Evolutionary conservation across 2,113 vertebrate genomes (phyloP).

Genomic region (Osmerus mordax): DNA sequence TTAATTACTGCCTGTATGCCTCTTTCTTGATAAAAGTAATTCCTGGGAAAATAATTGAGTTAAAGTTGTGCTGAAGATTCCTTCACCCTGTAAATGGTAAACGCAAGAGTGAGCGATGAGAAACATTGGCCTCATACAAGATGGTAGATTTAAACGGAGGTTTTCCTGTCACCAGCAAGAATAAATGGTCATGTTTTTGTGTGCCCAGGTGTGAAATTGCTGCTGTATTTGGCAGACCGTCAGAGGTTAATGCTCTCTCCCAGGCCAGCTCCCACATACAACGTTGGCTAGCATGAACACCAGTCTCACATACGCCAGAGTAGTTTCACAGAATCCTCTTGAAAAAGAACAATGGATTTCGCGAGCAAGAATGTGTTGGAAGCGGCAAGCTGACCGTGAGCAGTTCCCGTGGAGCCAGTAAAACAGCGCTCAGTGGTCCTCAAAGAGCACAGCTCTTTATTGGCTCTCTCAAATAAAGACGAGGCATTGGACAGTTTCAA

Average conservation of each 20-base stretch:
- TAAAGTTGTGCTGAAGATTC: neutral
- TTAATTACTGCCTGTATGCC: neutral
- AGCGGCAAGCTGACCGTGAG: constrained; percentile 15
- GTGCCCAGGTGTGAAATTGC: constrained; percentile 71
- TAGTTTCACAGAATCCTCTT: constrained; percentile 41
- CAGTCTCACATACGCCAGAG: constrained; percentile 30
- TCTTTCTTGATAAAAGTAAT: constrained; percentile 8
- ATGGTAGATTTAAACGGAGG: constrained; percentile 41
- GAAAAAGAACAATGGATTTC: constrained; percentile 55
- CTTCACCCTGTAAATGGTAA: constrained; percentile 9
- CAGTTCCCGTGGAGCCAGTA: constrained; percentile 34
- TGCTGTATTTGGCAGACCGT: constrained; percentile 65
- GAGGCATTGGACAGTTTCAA: neutral
- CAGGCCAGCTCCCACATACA: constrained; percentile 31
- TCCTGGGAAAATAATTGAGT: constrained; percentile 19
- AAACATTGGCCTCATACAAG: constrained; percentile 37
- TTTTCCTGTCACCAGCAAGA: constrained; percentile 54
- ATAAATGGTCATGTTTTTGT: constrained; percentile 66
- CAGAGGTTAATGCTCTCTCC: constrained; percentile 63
- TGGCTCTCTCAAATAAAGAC: constrained; percentile 40
- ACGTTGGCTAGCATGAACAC: constrained; percentile 13
- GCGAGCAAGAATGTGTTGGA: constrained; percentile 42
- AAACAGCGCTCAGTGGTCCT: constrained; percentile 22
- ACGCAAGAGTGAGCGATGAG: constrained; percentile 33
- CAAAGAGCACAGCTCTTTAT: constrained; percentile 31